Evolutionary conservation across 2,888 invertebrate genomes (phyloP), one percentile per base, ranked within the genome.

Genomic region (Adela reaumurella): DNA sequence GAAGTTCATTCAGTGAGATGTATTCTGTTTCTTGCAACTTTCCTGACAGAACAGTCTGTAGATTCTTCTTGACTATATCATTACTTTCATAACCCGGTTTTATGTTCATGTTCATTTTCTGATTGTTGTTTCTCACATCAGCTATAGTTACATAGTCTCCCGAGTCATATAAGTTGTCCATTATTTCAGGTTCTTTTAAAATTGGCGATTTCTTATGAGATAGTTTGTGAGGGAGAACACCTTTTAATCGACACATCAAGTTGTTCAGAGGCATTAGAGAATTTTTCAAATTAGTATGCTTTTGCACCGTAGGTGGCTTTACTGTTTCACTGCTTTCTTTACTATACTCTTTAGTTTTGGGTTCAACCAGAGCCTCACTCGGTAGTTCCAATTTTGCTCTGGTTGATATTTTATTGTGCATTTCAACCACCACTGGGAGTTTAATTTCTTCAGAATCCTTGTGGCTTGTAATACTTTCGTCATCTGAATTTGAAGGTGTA

Each of bases 121-220:
- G 84, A 62, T 90, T 90, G 61, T 90, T 90, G 65, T 90, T 90
- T 64, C 86, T 84, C 49, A 90, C 86, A 68, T 92, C 92, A 43
- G 91, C 88, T 61, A 92, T 90, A 46, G 91, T 92, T 10, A 92
- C 92, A 68, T 92, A 92, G 74, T 92, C 92, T 56, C 91, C 92
- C 51, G 83, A 77, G 68, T 88, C 88, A 53, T 74, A 74, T 53
- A 81, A 63, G 50, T 81, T 74, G 54, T 83, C 81, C 17, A 73
- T 64, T 51, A 64, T 48, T 51, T 70, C 70, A 14, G 65, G 62
- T 56, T 77, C 79, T 68, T 83, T 83, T 17, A 64, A 50, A 53
- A 66, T 64, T 45, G 69, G 79, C 6, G 81, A 78, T 59, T 82
- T 82, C 58, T 81, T 81, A 55, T 65, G 72, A 11, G 79, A 65